These are phyloP conservation scores for Fregetta grallaria DNA, from an alignment of 2,113 vertebrate genomes.

Conservation along the genomic window DNA sequence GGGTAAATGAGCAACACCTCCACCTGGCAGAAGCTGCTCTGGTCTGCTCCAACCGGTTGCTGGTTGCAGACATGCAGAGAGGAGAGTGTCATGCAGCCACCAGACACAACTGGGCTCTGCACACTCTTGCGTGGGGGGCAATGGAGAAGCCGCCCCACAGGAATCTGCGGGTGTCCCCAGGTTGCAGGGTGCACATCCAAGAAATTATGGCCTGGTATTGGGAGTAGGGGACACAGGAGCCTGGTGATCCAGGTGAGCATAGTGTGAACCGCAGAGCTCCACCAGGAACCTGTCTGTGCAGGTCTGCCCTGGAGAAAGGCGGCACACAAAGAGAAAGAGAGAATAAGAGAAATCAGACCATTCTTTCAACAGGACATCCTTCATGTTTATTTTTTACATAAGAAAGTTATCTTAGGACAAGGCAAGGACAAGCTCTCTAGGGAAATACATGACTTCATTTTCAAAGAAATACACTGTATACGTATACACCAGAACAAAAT, in stretches of 20 bases:
- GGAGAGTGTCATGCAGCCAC: not conserved
- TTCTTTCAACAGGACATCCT: not conserved
- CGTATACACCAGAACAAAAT: not conserved
- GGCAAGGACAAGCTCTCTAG: accelerated
- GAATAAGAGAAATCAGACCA: not conserved
- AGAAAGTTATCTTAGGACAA: not conserved
- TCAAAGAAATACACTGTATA: not conserved
- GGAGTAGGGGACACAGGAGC: not conserved
- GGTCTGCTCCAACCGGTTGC: not conserved
- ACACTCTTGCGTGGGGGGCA: accelerated
- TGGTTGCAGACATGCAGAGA: not conserved
- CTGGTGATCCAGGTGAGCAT: not conserved
- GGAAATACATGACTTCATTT: not conserved
- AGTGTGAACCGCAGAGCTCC: not conserved
- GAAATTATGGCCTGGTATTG: not conserved
- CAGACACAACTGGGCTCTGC: not conserved
- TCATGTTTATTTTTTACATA: not conserved
- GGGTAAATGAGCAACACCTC: not conserved
- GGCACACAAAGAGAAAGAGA: not conserved
- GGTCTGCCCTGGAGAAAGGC: not conserved
- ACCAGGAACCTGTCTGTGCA: not conserved
- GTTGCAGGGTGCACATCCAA: not conserved
- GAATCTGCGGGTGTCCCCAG: not conserved
- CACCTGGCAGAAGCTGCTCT: not conserved
- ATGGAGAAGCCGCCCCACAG: not conserved